These are phyloP conservation scores for Apocheima hispidaria DNA, from an alignment of 2,888 invertebrate genomes.

Conservation along the genomic window DNA sequence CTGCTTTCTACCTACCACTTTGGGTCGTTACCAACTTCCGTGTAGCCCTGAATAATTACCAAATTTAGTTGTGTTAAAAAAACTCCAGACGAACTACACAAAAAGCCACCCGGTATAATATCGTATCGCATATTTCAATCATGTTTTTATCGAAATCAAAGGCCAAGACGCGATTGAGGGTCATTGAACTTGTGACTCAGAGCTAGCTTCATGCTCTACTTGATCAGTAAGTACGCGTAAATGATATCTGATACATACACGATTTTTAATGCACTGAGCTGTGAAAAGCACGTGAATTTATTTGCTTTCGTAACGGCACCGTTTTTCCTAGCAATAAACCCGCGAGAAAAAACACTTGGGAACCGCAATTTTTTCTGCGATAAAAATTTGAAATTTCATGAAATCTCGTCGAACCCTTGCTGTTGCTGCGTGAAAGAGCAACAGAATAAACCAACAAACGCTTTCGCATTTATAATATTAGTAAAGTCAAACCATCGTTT, in stretches of 20 bases:
- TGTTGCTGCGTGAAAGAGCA: too few species aligned
- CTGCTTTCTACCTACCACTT: too few species aligned
- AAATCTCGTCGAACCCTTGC: too few species aligned
- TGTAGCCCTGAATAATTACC: too few species aligned
- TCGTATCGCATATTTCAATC: conserved; percentile 31
- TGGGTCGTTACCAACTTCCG: too few species aligned
- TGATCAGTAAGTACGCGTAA: conserved; percentile 52
- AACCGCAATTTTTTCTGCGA: too few species aligned
- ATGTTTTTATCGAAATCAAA: conserved; percentile 33
- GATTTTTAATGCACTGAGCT: not conserved
- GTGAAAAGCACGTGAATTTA: not conserved
- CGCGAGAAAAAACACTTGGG: too few species aligned
- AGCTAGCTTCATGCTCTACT: conserved; percentile 64
- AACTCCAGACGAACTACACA: conserved; percentile 4
- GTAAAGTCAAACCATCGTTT: too few species aligned
- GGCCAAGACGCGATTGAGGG: conserved; percentile 58
- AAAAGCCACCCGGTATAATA: conserved; percentile 4
- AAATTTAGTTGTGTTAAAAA: not conserved
- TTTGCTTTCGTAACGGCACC: not conserved
- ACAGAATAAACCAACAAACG: too few species aligned
- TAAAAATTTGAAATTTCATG: too few species aligned
- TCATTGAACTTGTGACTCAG: conserved; percentile 76
- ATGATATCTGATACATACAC: conserved; percentile 6
- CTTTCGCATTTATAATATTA: too few species aligned
- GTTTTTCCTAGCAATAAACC: not conserved